Evolutionary conservation across 2,888 invertebrate genomes (phyloP).

Genomic region (Nowickia ferox): DNA sequence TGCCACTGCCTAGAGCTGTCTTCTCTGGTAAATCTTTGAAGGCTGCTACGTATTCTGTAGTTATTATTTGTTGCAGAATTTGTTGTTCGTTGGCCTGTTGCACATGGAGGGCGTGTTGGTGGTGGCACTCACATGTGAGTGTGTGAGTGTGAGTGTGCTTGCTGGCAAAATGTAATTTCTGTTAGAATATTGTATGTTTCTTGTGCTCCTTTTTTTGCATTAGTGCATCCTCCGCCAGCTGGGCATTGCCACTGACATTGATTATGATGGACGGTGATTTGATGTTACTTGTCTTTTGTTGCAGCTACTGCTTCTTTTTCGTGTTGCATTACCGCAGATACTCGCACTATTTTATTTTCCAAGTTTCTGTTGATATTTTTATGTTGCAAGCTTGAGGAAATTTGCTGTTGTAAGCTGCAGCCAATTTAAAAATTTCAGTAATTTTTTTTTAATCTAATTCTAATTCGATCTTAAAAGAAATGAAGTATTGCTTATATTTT

Average conservation of each 20-base stretch:
- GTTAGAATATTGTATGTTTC: slow-evolving; percentile 67
- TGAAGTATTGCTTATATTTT: too few species aligned
- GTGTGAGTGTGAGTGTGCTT: slow-evolving; percentile 6
- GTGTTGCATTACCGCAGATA: slow-evolving; percentile 38
- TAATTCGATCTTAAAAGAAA: neutral
- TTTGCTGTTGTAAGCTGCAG: slow-evolving; percentile 48
- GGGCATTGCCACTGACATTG: slow-evolving; percentile 73
- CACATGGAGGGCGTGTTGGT: slow-evolving; percentile 69
- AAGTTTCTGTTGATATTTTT: slow-evolving; percentile 52
- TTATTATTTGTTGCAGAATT: slow-evolving; percentile 8
- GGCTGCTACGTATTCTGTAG: slow-evolving; percentile 42
- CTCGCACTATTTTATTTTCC: slow-evolving; percentile 22
- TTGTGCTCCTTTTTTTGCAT: slow-evolving; percentile 4
- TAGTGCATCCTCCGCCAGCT: slow-evolving; percentile 59
- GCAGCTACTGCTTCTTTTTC: slow-evolving; percentile 66
- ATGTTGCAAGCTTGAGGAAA: slow-evolving; percentile 51
- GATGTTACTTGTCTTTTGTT: slow-evolving; percentile 72
- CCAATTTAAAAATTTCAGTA: slow-evolving; percentile 58
- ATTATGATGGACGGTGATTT: slow-evolving; percentile 75
- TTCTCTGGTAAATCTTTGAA: slow-evolving; percentile 66
- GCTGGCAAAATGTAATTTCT: slow-evolving; percentile 52
- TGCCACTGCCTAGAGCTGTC: slow-evolving; percentile 63
- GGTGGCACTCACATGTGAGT: slow-evolving; percentile 31
- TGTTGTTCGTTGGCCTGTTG: slow-evolving; percentile 43
- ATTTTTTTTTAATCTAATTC: slow-evolving; percentile 5